phyloP scores from a whole-genome alignment of 2,113 vertebrate genomes.

The Albula glossodonta region DNA sequence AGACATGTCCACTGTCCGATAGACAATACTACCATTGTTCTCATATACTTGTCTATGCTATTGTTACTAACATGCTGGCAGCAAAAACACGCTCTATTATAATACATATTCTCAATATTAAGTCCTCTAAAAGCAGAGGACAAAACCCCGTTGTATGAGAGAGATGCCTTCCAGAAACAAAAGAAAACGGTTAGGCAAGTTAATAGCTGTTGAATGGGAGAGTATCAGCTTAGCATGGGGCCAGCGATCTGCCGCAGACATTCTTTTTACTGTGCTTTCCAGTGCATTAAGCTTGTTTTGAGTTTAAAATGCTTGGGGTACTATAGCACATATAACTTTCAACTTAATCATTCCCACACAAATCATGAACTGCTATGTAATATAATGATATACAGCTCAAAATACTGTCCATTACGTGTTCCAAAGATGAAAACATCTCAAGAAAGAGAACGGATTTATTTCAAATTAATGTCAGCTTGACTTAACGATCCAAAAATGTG shows the following conservation, averaged over 20 bases:
- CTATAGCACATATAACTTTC: not conserved
- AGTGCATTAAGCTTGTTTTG: not conserved
- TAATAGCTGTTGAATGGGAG: conserved; percentile 26
- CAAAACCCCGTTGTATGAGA: conserved; percentile 48
- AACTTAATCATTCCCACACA: not conserved
- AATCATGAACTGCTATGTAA: not conserved
- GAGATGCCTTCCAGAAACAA: conserved; percentile 46
- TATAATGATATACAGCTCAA: not conserved
- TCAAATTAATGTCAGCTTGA: conserved; percentile 14
- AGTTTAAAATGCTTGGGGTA: not conserved
- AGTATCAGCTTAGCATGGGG: not conserved
- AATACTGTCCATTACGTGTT: not conserved
- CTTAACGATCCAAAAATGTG: conserved; percentile 9
- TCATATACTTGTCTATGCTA: conserved; percentile 40
- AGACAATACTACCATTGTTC: conserved; percentile 66
- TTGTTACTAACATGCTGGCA: conserved; percentile 42
- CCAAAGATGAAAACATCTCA: conserved; percentile 15
- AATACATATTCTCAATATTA: conserved; percentile 49
- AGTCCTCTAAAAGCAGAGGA: conserved; percentile 44
- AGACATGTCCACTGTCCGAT: conserved; percentile 47
- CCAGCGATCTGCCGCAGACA: conserved; percentile 2
- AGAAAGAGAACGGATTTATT: conserved; percentile 18
- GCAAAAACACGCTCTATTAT: conserved; percentile 45
- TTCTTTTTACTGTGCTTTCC: conserved; percentile 13
- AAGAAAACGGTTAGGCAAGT: conserved; percentile 34